phyloP scores from a whole-genome alignment of 2,888 invertebrate species.

The Mactromeris polynyma region DNA sequence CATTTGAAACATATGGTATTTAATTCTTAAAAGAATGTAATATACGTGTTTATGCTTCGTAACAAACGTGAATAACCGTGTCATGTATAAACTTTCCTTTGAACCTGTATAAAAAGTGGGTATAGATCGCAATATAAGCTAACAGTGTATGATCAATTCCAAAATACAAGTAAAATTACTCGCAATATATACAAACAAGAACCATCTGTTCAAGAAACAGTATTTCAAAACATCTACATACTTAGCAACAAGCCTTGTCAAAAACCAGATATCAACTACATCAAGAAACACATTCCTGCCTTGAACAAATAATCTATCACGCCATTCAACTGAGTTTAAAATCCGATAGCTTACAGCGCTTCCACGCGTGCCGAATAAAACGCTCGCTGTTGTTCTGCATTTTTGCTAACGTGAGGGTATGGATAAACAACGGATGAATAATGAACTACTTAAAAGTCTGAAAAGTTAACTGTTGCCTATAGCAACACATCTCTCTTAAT shows the following conservation, averaged over 20 bases:
- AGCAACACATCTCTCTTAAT: slow-evolving; percentile 1
- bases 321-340: not conserved
- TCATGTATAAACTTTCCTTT: not conserved
- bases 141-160: not conserved
- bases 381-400: not conserved
- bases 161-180: not conserved
- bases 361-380: not conserved
- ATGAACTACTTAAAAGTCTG: not conserved
- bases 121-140: no score
- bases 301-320: not conserved
- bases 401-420: not conserved
- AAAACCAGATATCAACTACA: not conserved
- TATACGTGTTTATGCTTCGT: not conserved
- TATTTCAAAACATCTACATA: not conserved
- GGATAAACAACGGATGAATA: not conserved
- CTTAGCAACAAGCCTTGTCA: not conserved
- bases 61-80: not conserved
- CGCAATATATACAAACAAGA: not conserved
- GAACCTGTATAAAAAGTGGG: not conserved
- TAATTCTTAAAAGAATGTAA: not conserved
- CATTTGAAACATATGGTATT: not conserved
- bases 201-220: not conserved
- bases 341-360: not conserved
- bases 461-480: not conserved
- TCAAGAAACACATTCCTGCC: not conserved